Percentiles rank a stretch among this genome's conserved stretches.
Conservation (phyloP, 2,888 invertebrate genomes). For the Tenthredo notha region DNA sequence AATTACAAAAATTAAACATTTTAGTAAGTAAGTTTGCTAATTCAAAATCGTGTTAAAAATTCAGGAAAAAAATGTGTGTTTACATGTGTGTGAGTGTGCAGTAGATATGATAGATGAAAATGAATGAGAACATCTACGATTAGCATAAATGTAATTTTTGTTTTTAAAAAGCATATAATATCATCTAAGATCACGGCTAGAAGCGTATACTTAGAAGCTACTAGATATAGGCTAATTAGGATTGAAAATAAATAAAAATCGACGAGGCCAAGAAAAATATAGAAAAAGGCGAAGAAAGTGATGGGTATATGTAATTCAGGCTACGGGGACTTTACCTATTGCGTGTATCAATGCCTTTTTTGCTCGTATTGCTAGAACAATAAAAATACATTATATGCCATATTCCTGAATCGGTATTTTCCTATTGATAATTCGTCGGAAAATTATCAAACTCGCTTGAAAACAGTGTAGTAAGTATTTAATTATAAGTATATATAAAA, state of each 20-base stretch:
- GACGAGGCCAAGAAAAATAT: conserved; percentile 52
- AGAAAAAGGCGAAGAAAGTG: conserved; percentile 56
- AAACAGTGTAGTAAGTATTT: background rate
- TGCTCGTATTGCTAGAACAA: conserved; percentile 76
- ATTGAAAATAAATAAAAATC: conserved; percentile 22
- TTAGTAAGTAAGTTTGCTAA: conserved; percentile 53
- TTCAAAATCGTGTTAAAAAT: conserved; percentile 47
- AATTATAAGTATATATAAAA: no score
- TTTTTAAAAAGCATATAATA: conserved; percentile 1
- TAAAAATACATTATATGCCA: conserved; percentile 69
- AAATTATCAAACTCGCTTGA: conserved; percentile 23
- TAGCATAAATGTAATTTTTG: conserved; percentile 4
- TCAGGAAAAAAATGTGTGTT: background rate
- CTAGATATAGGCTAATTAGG: conserved; percentile 27
- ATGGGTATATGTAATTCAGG: conserved; percentile 59
- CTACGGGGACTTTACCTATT: conserved; percentile 76
- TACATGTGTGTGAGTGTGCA: conserved; percentile 50
- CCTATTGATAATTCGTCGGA: conserved; percentile 20
- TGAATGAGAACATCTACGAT: conserved; percentile 44
- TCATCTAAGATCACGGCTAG: conserved; percentile 28
- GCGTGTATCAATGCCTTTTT: conserved; percentile 77
- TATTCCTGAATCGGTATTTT: conserved; percentile 23
- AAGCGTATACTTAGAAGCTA: conserved; percentile 44
- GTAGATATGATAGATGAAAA: background rate
- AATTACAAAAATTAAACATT: conserved; percentile 30